Evolutionary conservation across 1,140 invertebrate species (phyloP).

Genomic region (Zaprionus inermis): DNA sequence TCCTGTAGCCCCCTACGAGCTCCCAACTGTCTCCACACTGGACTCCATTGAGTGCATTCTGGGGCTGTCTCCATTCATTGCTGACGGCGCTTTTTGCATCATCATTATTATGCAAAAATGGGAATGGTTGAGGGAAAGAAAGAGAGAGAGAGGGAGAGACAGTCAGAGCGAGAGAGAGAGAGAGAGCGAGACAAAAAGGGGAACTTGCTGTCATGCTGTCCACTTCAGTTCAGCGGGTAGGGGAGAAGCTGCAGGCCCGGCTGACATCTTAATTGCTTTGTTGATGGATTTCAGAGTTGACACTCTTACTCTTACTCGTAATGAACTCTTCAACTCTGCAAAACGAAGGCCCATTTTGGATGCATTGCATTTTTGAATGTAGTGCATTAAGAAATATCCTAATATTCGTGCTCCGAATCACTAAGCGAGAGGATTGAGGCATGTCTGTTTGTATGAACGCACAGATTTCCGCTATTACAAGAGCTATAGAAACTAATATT

Average conservation of each 20-base stretch:
- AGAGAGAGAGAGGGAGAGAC: neutral
- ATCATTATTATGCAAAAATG: slow-evolving; percentile 60
- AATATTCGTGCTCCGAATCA: too few relatives aligned
- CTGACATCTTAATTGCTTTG: slow-evolving; percentile 77
- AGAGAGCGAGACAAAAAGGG: neutral
- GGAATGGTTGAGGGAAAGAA: neutral
- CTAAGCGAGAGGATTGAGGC: too few relatives aligned
- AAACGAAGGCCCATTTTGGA: neutral
- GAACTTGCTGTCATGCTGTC: slow-evolving; percentile 2
- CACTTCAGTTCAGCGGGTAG: neutral
- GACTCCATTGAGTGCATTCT: slow-evolving; percentile 13
- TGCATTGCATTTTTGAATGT: neutral
- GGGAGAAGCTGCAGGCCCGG: neutral
- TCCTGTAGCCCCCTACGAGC: slow-evolving; percentile 8
- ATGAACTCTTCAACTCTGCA: slow-evolving; percentile 46
- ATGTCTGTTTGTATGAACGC: too few relatives aligned
- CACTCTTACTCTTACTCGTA: slow-evolving; percentile 73
- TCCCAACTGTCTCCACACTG: slow-evolving; percentile 11
- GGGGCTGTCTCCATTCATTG: slow-evolving; percentile 30
- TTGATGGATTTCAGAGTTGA: slow-evolving; percentile 75
- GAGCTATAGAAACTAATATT: too few relatives aligned
- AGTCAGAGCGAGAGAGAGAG: neutral
- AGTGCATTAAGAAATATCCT: neutral
- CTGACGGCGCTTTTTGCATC: slow-evolving; percentile 58
- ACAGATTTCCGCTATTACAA: too few relatives aligned